phyloP scores from a whole-genome alignment of 2,113 vertebrate species.

The Laterallus jamaicensis region DNA sequence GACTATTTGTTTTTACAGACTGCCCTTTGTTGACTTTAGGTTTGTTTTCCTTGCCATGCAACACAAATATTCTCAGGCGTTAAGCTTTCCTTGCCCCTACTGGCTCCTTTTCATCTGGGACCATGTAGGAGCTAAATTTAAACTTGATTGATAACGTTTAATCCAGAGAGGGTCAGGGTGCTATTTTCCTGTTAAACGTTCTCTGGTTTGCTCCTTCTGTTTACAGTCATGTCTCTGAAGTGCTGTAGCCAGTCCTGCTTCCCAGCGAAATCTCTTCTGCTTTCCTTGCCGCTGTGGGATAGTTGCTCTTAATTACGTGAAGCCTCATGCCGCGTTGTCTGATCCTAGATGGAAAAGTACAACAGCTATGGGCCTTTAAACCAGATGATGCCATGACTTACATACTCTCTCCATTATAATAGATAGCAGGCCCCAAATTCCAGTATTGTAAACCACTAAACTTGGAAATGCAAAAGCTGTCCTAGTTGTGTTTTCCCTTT shows the following conservation, averaged over 20 bases:
- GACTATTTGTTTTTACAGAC: slow-evolving; percentile 86
- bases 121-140: slow-evolving; percentile 81
- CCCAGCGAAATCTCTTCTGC: slow-evolving; percentile 41
- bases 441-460: slow-evolving; percentile 28
- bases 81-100: slow-evolving; percentile 76
- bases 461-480: slow-evolving; percentile 46
- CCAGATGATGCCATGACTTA: slow-evolving; percentile 42
- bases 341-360: slow-evolving; percentile 55
- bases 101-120: slow-evolving; percentile 76
- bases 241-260: slow-evolving; percentile 37
- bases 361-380: slow-evolving; percentile 51
- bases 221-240: slow-evolving; percentile 64
- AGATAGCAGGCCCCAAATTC: slow-evolving; percentile 12
- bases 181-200: slow-evolving; percentile 72
- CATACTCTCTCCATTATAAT: not conserved
- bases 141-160: slow-evolving; percentile 76
- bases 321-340: slow-evolving; percentile 10
- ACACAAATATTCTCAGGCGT: slow-evolving; percentile 77
- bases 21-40: slow-evolving; percentile 75
- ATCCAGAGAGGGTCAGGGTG: slow-evolving; percentile 67
- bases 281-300: slow-evolving; percentile 55
- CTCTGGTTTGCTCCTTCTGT: slow-evolving; percentile 55
- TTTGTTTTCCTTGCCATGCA: slow-evolving; percentile 78
- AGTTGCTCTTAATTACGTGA: slow-evolving; percentile 37
- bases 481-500: slow-evolving; percentile 42